Percentiles rank a stretch among this genome's conserved stretches.
Evolutionary conservation across 2,888 invertebrate species (phyloP).

Genomic region (Schrankia costaestrigalis): DNA sequence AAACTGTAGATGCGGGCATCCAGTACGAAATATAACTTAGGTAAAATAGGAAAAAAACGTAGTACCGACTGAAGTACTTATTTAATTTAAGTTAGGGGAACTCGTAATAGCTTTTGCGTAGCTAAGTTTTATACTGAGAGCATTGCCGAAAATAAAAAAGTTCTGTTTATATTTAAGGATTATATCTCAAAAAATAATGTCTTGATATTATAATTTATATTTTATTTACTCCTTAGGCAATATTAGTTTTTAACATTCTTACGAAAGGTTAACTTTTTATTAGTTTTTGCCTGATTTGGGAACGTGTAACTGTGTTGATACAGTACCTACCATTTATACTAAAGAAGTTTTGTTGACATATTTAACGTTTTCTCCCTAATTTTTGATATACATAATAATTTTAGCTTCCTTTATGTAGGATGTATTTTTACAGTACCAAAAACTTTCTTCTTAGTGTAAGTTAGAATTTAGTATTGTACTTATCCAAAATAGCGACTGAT

Average conservation of each 20-base stretch:
- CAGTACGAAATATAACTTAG: slow-evolving; percentile 13
- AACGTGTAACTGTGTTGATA: too few species aligned
- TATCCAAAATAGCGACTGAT: too few species aligned
- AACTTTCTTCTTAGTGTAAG: too few species aligned
- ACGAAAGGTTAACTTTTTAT: too few species aligned
- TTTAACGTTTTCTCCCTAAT: too few species aligned
- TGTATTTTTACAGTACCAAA: too few species aligned
- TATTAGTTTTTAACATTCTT: slow-evolving; percentile 9
- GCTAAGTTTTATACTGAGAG: slow-evolving; percentile 14
- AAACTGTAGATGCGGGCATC: slow-evolving; percentile 3
- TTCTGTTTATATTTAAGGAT: slow-evolving; percentile 21
- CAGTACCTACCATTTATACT: too few species aligned
- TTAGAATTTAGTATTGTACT: too few species aligned
- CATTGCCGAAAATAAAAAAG: slow-evolving; percentile 19
- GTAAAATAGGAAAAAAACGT: slow-evolving; percentile 18
- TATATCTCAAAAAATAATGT: slow-evolving; percentile 15
- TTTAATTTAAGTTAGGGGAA: slow-evolving; percentile 33
- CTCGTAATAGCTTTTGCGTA: slow-evolving; percentile 25
- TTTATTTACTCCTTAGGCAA: slow-evolving; percentile 9
- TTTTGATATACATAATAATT: too few species aligned
- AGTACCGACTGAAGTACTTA: slow-evolving; percentile 17
- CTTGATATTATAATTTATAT: slow-evolving; percentile 13
- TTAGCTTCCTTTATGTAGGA: too few species aligned
- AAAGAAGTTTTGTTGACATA: too few species aligned
- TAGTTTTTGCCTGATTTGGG: too few species aligned